A percentile compares a stretch with the other conserved stretches of the same genome.
These are phyloP conservation scores for Gouania willdenowi DNA, from an alignment of 2,797 vertebrate species.

Conservation along the genomic window DNA sequence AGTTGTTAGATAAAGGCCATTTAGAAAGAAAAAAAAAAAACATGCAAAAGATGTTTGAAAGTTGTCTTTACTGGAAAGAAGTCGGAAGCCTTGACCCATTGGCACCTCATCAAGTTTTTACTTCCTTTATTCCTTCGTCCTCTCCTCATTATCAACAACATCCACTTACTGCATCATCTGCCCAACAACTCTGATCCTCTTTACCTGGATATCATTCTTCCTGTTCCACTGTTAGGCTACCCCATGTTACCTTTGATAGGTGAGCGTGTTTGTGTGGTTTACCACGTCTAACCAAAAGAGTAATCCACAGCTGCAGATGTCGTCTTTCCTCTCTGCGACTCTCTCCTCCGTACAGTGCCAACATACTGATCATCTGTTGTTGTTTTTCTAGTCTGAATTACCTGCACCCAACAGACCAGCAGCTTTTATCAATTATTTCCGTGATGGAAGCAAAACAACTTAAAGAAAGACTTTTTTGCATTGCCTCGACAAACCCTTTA, in stretches of 20 bases:
- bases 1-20: no score
- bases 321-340: constrained; percentile 8
- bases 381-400: constrained; percentile 8
- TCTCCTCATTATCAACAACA: not conserved
- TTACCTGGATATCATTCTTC: constrained; percentile 8
- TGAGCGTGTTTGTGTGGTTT: not conserved
- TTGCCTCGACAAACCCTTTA: not conserved
- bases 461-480: no score
- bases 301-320: constrained; percentile 20
- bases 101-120: not conserved
- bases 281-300: constrained; percentile 3
- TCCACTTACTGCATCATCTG: constrained; percentile 9
- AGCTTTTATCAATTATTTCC: no score
- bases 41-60: no score
- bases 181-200: constrained; percentile 22
- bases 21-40: no score
- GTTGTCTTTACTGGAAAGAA: no score
- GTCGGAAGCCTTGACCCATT: constrained; percentile 6
- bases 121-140: not conserved
- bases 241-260: constrained; percentile 2
- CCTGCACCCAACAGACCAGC: not conserved
- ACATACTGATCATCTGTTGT: constrained; percentile 23
- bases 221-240: not conserved
- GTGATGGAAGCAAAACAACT: no score
- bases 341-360: constrained; percentile 8